Conservation (phyloP, 2,113 vertebrate genomes). For the Origma solitaria region DNA sequence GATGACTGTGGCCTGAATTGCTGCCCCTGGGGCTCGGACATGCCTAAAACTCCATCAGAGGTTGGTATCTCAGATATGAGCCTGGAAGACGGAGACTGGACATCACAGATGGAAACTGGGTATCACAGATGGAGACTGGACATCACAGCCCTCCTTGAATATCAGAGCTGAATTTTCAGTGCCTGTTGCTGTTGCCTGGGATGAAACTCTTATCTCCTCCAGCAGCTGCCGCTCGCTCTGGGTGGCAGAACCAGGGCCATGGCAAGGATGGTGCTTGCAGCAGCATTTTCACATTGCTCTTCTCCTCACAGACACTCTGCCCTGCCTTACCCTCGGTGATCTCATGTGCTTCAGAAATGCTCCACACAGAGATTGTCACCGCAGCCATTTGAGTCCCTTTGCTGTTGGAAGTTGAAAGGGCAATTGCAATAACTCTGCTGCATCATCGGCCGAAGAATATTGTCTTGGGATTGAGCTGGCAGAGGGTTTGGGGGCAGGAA, state of each 20-base stretch:
- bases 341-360: not conserved
- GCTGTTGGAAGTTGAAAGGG: not conserved
- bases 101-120: not conserved
- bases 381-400: not conserved
- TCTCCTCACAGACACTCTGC: not conserved
- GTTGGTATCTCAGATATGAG: fast-evolving
- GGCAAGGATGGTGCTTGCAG: not conserved
- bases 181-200: fast-evolving
- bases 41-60: not conserved
- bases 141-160: not conserved
- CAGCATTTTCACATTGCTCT: not conserved
- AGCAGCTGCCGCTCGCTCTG: not conserved
- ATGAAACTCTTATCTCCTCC: not conserved
- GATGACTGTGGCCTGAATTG: not conserved
- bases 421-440: not conserved
- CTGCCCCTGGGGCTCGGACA: not conserved
- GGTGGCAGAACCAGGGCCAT: not conserved
- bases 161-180: not conserved
- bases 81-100: not conserved
- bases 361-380: not conserved
- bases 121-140: not conserved
- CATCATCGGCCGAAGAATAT: not conserved
- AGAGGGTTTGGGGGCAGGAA: not conserved
- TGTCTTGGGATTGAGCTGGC: not conserved
- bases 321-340: not conserved